A percentile compares a stretch with the other conserved stretches of the same genome.
phyloP scores from a whole-genome alignment of 2,113 vertebrate species.

The Nycticryphes semicollaris region DNA sequence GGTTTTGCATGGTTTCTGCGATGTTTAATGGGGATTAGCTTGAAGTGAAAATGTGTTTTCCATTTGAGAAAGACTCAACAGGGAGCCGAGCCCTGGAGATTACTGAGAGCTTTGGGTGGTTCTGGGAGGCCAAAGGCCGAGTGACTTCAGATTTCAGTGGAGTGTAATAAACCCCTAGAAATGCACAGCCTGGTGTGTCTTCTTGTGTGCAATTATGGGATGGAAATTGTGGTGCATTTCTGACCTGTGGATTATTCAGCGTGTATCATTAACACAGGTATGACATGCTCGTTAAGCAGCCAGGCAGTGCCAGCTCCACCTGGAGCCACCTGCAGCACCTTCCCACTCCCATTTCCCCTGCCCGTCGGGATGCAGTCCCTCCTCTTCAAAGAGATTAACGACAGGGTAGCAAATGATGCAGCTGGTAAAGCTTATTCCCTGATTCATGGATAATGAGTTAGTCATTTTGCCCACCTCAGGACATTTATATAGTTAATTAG shows the following conservation, averaged over 20 bases:
- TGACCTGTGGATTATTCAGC: background rate
- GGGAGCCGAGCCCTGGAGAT: constrained; percentile 47
- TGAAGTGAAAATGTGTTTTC: constrained; percentile 34
- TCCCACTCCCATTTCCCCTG: background rate
- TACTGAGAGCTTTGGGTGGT: constrained; percentile 27
- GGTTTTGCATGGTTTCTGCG: background rate
- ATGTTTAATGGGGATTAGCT: background rate
- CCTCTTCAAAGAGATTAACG: background rate
- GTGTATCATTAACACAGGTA: background rate
- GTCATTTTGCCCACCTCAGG: background rate
- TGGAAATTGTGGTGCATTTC: background rate
- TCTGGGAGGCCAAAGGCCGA: constrained; percentile 52
- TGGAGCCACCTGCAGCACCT: background rate
- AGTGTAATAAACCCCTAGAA: constrained; percentile 40
- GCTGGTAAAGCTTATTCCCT: background rate
- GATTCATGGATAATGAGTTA: background rate
- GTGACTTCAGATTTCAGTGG: background rate
- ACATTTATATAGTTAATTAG: background rate
- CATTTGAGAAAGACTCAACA: constrained; percentile 52
- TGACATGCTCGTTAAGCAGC: background rate
- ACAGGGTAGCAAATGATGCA: background rate
- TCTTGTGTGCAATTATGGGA: background rate
- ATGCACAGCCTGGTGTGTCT: background rate
- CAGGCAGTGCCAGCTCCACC: background rate
- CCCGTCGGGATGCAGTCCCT: background rate